Conservation (phyloP, 2,113 vertebrate species). For the Cyanoliseus patagonus region DNA sequence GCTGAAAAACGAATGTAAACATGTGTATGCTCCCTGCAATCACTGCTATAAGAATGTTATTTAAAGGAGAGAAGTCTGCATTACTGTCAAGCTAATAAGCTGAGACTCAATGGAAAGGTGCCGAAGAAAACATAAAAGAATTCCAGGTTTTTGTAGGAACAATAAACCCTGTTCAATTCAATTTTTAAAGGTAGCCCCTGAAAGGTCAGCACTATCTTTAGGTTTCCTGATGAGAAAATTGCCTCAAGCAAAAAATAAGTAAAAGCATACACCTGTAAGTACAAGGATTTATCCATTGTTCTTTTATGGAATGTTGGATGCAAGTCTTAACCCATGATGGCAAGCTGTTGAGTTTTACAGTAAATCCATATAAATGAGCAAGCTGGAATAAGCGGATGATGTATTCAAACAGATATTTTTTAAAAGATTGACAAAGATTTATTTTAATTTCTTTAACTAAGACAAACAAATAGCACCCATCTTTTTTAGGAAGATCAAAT, state of each 20-base stretch:
- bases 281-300: neutral
- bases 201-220: neutral
- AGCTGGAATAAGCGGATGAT: neutral
- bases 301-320: neutral
- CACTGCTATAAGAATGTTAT: neutral
- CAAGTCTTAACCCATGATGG: neutral
- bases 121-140: neutral
- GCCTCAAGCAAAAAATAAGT: neutral
- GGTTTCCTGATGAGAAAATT: neutral
- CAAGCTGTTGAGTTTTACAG: neutral
- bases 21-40: neutral
- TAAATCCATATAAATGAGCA: neutral
- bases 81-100: neutral
- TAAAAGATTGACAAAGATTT: neutral
- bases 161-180: neutral
- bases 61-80: neutral
- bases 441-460: neutral
- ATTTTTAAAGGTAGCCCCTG: neutral
- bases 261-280: neutral
- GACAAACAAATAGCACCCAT: neutral
- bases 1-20: neutral
- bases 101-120: neutral
- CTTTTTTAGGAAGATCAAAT: neutral
- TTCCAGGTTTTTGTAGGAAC: neutral
- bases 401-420: neutral